A percentile compares a stretch with the other conserved stretches of the same genome.
Evolutionary conservation across 2,113 vertebrate species (phyloP).

Genomic region (Bolborhynchus lineola): DNA sequence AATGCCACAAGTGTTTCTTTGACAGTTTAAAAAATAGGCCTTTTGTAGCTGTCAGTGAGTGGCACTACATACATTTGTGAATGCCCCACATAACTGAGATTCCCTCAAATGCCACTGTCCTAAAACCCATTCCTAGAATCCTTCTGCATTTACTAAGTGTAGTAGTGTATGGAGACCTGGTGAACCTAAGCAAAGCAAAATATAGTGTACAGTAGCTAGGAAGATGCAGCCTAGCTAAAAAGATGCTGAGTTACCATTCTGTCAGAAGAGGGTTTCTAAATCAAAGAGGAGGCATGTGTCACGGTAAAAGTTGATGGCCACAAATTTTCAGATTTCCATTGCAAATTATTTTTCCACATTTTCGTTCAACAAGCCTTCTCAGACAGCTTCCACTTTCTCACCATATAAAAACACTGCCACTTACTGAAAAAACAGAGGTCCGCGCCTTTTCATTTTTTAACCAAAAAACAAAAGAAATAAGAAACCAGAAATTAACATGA

Average conservation of each 20-base stretch:
- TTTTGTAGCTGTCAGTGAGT: constrained; percentile 86
- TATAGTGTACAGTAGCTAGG: constrained; percentile 10
- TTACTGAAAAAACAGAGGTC: neutral
- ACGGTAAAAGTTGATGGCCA: neutral
- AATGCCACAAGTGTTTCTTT: constrained; percentile 91
- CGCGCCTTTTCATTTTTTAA: neutral
- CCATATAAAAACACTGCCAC: neutral
- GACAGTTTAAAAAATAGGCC: constrained; percentile 90
- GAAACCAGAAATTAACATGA: neutral
- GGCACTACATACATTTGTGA: constrained; percentile 95
- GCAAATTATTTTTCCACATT: neutral
- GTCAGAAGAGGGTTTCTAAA: neutral
- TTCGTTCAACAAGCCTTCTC: neutral
- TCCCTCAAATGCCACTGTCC: constrained; percentile 81
- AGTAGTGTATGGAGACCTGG: constrained; percentile 7
- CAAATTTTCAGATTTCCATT: neutral
- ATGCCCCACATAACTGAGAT: constrained; percentile 92
- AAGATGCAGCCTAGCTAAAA: neutral
- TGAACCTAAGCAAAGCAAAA: neutral
- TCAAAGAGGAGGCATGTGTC: neutral
- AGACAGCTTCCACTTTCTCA: neutral
- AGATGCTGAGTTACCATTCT: neutral
- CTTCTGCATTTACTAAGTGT: constrained; percentile 68
- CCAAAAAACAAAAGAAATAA: neutral
- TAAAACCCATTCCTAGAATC: constrained; percentile 78